These are phyloP conservation scores for Calcarius ornatus DNA, from an alignment of 2,113 vertebrate species.

Conservation along the genomic window DNA sequence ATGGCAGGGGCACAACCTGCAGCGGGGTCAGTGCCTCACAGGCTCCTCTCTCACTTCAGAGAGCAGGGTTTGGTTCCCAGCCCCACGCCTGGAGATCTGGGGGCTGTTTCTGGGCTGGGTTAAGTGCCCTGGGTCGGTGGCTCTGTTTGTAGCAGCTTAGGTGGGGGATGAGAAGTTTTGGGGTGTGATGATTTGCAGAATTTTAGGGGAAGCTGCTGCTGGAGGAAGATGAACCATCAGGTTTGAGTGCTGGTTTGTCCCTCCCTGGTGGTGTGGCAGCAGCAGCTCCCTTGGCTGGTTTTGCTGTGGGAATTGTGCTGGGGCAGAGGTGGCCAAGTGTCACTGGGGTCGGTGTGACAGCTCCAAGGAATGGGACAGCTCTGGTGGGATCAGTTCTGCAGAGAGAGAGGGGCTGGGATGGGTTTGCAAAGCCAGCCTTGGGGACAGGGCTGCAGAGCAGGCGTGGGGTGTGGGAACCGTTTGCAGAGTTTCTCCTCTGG, in stretches of 20 bases:
- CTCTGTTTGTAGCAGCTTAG: accelerated
- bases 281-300: background rate
- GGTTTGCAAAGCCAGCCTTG: background rate
- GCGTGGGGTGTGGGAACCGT: background rate
- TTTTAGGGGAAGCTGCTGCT: background rate
- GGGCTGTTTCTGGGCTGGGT: background rate
- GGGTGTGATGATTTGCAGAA: background rate
- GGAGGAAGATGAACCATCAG: background rate
- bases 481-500: background rate
- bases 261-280: background rate
- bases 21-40: background rate
- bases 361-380: accelerated
- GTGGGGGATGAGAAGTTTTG: background rate
- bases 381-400: accelerated
- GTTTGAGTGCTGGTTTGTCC: background rate
- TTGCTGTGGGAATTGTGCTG: background rate
- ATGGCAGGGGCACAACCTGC: accelerated
- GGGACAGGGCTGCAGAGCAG: background rate
- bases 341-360: accelerated
- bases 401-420: background rate
- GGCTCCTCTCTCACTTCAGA: background rate
- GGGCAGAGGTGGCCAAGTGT: background rate
- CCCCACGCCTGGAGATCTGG: accelerated
- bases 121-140: background rate
- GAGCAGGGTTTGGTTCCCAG: background rate